phyloP scores from a whole-genome alignment of 2,113 vertebrate genomes.

The Ivindomyrus marchei region DNA sequence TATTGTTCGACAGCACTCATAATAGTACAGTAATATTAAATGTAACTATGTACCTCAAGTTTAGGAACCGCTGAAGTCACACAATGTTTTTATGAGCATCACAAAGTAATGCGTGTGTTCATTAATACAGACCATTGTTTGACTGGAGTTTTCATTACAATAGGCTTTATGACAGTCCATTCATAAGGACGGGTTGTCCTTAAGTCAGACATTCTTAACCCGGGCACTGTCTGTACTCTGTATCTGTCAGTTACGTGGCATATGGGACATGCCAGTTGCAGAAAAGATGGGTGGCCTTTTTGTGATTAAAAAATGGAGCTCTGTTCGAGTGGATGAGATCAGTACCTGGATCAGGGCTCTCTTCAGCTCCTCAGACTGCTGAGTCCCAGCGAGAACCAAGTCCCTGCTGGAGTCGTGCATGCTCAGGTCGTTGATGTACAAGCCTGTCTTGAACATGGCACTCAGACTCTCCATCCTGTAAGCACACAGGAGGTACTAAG shows the following conservation, averaged over 20 bases:
- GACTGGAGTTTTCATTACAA: neutral
- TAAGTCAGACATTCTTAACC: neutral
- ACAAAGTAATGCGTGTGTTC: neutral
- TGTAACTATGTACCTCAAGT: neutral
- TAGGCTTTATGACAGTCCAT: neutral
- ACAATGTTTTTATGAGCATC: neutral
- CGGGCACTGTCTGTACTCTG: neutral
- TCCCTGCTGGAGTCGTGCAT: conserved; percentile 68
- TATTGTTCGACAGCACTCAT: no score
- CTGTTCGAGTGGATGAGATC: neutral
- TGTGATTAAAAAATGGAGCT: neutral
- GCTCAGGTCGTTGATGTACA: conserved; percentile 66
- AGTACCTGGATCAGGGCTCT: conserved; percentile 63
- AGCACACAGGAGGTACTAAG: neutral
- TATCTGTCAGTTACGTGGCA: neutral
- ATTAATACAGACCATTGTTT: neutral
- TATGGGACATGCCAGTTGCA: neutral
- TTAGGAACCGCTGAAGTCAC: neutral
- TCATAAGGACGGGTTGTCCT: neutral
- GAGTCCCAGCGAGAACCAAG: conserved; percentile 61
- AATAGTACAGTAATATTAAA: neutral
- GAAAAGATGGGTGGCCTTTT: conserved; percentile 8
- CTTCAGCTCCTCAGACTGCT: conserved; percentile 65
- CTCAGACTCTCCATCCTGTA: conserved; percentile 65
- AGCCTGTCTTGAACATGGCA: conserved; percentile 61